Evolutionary conservation across 1,140 invertebrate species (phyloP).

Genomic region (Drosophila carrolli): DNA sequence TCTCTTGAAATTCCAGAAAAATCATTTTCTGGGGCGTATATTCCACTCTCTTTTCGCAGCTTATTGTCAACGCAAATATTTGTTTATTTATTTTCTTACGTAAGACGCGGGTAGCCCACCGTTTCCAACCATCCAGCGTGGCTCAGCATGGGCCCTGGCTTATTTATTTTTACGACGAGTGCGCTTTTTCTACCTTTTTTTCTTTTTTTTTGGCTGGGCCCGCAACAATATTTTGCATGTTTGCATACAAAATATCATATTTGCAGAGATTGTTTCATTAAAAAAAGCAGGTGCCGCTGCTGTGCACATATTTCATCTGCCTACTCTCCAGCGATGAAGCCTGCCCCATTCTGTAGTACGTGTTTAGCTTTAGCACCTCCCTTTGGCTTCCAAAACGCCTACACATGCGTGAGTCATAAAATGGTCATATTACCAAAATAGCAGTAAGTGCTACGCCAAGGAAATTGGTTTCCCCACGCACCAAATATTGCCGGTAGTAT

Average conservation of each 20-base stretch:
- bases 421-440: constrained; percentile 77
- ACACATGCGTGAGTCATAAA: constrained; percentile 78
- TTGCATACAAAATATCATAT: constrained; percentile 83
- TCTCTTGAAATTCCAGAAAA: background rate
- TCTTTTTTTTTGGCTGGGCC: constrained; percentile 2
- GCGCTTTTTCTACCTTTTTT: constrained; percentile 39
- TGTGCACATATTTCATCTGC: constrained; percentile 55
- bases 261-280: constrained; percentile 82
- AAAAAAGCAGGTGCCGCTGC: constrained; percentile 63
- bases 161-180: constrained; percentile 74
- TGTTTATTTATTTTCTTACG: constrained; percentile 77
- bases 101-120: constrained; percentile 43
- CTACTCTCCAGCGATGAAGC: constrained; percentile 8
- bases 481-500: constrained; percentile 51
- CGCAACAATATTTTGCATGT: constrained; percentile 76
- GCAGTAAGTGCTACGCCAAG: constrained; percentile 64
- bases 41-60: constrained; percentile 31
- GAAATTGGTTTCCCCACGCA: constrained; percentile 79
- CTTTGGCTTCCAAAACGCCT: constrained; percentile 20
- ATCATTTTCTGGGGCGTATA: constrained; percentile 10
- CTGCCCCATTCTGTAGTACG: constrained; percentile 53
- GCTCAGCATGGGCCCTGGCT: constrained; percentile 41
- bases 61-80: constrained; percentile 78
- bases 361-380: constrained; percentile 79
- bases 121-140: constrained; percentile 2